phyloP scores from a whole-genome alignment of 2,797 vertebrate species.

The Myripristis murdjan region DNA sequence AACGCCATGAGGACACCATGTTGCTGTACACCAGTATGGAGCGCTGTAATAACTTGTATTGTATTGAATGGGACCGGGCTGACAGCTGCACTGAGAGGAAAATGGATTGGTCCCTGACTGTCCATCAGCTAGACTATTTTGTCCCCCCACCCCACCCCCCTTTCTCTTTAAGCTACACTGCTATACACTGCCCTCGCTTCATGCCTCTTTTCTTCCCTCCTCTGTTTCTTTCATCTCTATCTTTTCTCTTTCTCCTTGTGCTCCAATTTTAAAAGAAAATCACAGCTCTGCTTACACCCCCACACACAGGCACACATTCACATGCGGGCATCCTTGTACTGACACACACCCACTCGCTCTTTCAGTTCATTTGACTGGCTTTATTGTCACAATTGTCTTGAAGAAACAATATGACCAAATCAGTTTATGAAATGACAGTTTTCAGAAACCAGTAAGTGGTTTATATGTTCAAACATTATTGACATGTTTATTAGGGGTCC shows the following conservation, averaged over 20 bases:
- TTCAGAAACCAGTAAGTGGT: conserved; percentile 40
- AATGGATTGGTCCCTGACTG: conserved; percentile 70
- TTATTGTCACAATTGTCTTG: conserved; percentile 71
- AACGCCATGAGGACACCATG: conserved; percentile 50
- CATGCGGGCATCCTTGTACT: conserved; percentile 9
- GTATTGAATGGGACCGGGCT: conserved; percentile 64
- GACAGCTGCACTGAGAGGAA: conserved; percentile 63
- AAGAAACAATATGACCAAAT: conserved; percentile 56
- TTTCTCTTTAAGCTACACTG: conserved; percentile 32
- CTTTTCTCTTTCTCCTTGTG: conserved; percentile 22
- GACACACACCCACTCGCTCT: conserved; percentile 29
- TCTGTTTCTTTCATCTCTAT: conserved; percentile 26
- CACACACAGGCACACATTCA: conserved; percentile 51
- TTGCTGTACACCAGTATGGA: conserved; percentile 58
- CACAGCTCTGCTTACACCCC: conserved; percentile 52
- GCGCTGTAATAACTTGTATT: conserved; percentile 62
- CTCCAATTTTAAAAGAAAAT: conserved; percentile 29
- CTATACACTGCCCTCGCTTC: conserved; percentile 34
- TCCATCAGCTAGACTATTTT: conserved; percentile 66
- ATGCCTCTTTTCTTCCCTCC: conserved; percentile 21
- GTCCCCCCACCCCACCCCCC: conserved; percentile 6
- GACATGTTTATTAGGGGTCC: no score
- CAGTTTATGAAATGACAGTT: conserved; percentile 61
- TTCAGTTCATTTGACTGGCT: conserved; percentile 64
- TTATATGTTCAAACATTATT: conserved; percentile 24